Percentiles rank a stretch among this genome's conserved stretches.
Evolutionary conservation across 2,113 vertebrate species (phyloP).

Genomic region (Megaleporinus macrocephalus): DNA sequence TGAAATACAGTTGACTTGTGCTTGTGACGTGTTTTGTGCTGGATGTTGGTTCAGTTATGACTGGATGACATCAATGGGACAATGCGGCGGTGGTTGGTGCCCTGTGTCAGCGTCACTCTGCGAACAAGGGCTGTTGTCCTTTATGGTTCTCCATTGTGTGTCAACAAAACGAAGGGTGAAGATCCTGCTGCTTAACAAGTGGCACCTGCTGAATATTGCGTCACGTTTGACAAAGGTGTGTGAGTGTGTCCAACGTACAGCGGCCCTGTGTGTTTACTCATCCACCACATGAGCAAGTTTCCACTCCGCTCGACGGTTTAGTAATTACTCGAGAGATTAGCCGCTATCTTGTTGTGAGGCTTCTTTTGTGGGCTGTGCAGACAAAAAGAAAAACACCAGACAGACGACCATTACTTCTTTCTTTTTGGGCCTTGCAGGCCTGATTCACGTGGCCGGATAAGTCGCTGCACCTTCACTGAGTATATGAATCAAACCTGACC

Average conservation of each 20-base stretch:
- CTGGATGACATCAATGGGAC: constrained; percentile 68
- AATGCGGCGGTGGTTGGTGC: constrained; percentile 52
- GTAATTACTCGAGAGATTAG: constrained; percentile 43
- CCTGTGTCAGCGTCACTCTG: constrained; percentile 57
- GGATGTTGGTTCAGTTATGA: constrained; percentile 67
- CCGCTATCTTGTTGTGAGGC: background rate
- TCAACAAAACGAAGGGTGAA: constrained; percentile 66
- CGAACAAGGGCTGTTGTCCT: constrained; percentile 27
- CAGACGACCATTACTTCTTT: background rate
- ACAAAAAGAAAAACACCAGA: background rate
- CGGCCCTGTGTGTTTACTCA: constrained; percentile 40
- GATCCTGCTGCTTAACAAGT: constrained; percentile 49
- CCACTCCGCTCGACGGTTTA: constrained; percentile 61
- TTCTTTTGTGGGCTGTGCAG: constrained; percentile 7
- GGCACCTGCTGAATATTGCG: constrained; percentile 60
- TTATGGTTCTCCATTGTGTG: constrained; percentile 67
- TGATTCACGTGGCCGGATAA: background rate
- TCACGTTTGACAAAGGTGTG: constrained; percentile 46
- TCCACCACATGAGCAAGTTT: constrained; percentile 60
- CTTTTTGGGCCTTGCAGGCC: background rate
- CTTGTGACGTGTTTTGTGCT: constrained; percentile 67
- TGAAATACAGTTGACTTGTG: constrained; percentile 38
- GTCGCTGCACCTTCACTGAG: background rate
- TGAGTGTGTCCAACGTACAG: constrained; percentile 21
- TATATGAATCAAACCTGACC: constrained; percentile 62